Percentiles rank a stretch among this genome's conserved stretches.
Evolutionary conservation across 2,888 invertebrate species (phyloP).

Genomic region (Habroteleia sp.): DNA sequence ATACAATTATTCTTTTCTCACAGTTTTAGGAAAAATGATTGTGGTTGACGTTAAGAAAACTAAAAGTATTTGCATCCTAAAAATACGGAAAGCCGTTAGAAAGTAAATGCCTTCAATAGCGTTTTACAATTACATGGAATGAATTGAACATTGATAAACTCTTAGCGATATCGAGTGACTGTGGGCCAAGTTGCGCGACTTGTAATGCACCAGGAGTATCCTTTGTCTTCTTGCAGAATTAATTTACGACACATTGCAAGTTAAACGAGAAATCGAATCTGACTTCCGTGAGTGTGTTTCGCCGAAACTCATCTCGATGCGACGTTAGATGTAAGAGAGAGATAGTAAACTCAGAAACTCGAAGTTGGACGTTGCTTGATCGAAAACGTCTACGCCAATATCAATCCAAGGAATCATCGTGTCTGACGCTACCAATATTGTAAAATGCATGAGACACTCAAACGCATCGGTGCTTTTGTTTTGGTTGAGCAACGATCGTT

Average conservation of each 20-base stretch:
- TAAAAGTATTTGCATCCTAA: too few species aligned
- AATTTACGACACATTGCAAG: slow-evolving; percentile 56
- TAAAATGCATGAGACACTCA: slow-evolving; percentile 68
- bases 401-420: slow-evolving; percentile 67
- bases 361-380: slow-evolving; percentile 67
- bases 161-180: background rate
- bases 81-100: too few species aligned
- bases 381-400: slow-evolving; percentile 68
- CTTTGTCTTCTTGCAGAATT: slow-evolving; percentile 50
- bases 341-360: slow-evolving; percentile 45
- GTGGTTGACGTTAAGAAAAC: too few species aligned
- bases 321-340: slow-evolving; percentile 51
- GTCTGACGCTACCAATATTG: slow-evolving; percentile 62
- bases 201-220: slow-evolving; percentile 35
- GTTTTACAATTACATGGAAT: background rate
- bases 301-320: slow-evolving; percentile 64
- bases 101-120: too few species aligned
- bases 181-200: slow-evolving; percentile 14
- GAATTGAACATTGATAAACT: background rate
- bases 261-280: slow-evolving; percentile 58
- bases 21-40: too few species aligned
- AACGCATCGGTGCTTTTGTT: slow-evolving; percentile 46
- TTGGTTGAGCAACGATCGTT: slow-evolving; percentile 24
- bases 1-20: too few species aligned
- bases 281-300: slow-evolving; percentile 42